A percentile compares a stretch with the other conserved stretches of the same genome.
Evolutionary conservation across 2,797 vertebrate genomes (phyloP).

Genomic region (Tenualosa thibaudeaui): DNA sequence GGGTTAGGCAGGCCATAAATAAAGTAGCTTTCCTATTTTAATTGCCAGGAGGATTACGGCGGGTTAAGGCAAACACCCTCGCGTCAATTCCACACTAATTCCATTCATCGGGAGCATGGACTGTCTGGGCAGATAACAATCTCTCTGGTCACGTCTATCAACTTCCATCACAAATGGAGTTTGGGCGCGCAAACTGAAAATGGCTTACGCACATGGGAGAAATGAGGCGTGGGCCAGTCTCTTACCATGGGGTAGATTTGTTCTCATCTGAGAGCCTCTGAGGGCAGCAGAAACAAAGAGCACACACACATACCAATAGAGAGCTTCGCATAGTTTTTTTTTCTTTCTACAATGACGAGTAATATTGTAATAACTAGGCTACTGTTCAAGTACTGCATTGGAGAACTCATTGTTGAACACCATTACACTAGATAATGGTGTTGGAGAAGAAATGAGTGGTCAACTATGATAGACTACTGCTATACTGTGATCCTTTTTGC

Average conservation of each 20-base stretch:
- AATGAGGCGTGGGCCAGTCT: not conserved
- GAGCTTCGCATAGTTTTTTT: not conserved
- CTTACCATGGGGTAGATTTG: not conserved
- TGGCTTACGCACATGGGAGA: not conserved
- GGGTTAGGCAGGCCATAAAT: not conserved
- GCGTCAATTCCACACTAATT: slow-evolving; percentile 36
- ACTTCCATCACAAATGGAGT: not conserved
- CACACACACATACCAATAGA: not conserved
- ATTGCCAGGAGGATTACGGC: slow-evolving; percentile 35
- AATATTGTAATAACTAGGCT: not conserved
- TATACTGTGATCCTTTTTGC: not conserved
- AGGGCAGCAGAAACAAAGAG: not conserved
- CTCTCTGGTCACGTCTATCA: slow-evolving; percentile 17
- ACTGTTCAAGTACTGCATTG: not conserved
- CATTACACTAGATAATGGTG: not conserved
- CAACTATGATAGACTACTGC: not conserved
- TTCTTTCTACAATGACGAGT: not conserved
- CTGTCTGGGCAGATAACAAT: slow-evolving; percentile 16
- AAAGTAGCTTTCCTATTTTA: slow-evolving; percentile 45
- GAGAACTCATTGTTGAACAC: not conserved
- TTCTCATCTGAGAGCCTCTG: not conserved
- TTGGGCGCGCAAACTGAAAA: not conserved
- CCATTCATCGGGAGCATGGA: slow-evolving; percentile 12
- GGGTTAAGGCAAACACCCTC: slow-evolving; percentile 29
- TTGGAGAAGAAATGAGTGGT: not conserved